These are phyloP conservation scores for Yoshiicerus persimilis DNA, from an alignment of 1,140 invertebrate genomes.

Conservation along the genomic window DNA sequence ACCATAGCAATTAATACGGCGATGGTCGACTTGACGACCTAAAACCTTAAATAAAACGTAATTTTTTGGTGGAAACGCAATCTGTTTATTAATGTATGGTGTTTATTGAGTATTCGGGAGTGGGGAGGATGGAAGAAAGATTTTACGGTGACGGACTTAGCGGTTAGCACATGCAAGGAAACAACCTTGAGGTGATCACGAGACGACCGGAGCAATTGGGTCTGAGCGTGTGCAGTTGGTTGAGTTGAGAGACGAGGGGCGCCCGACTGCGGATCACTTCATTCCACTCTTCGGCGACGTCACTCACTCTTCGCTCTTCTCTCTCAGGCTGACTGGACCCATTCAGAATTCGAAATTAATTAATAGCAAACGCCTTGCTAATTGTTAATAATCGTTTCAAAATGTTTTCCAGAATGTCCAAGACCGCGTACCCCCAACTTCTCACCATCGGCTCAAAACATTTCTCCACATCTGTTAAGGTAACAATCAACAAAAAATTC, in stretches of 20 bases:
- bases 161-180: not conserved
- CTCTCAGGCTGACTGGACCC: not conserved
- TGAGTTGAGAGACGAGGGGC: not conserved
- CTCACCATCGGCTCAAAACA: conserved; percentile 26
- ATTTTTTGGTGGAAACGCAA: too few relatives aligned
- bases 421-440: conserved; percentile 7
- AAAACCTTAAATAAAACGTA: too few relatives aligned
- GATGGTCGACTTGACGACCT: too few relatives aligned
- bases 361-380: not conserved
- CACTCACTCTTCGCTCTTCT: not conserved
- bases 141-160: not conserved
- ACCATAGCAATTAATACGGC: too few relatives aligned
- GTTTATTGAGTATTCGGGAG: too few relatives aligned
- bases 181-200: not conserved
- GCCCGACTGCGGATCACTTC: not conserved
- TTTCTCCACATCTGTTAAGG: conserved; percentile 30
- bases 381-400: not conserved
- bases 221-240: not conserved
- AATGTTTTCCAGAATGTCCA: conserved; percentile 40
- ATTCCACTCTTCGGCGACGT: not conserved
- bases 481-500: too few relatives aligned
- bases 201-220: not conserved
- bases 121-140: too few relatives aligned
- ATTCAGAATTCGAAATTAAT: not conserved
- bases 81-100: too few relatives aligned